A percentile compares a stretch with the other conserved stretches of the same genome.
These are phyloP conservation scores for Trichonephila clavata DNA, from an alignment of 1,140 invertebrate genomes.

Conservation along the genomic window DNA sequence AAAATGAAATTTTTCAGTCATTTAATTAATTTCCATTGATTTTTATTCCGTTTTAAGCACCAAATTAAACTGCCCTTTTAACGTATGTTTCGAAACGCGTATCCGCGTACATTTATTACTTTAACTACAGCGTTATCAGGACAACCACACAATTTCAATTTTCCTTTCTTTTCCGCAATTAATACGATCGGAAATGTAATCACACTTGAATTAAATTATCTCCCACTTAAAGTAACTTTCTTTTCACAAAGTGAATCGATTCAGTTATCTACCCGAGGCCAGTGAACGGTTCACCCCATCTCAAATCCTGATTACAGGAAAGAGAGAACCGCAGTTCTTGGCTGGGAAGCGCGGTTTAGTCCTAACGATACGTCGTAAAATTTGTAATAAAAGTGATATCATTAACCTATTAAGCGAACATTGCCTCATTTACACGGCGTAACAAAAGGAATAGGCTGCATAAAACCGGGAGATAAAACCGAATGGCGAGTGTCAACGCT, in stretches of 20 bases:
- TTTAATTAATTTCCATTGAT: too few species aligned
- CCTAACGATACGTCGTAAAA: constrained; percentile 16
- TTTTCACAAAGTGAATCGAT: neutral
- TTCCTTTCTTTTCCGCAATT: too few species aligned
- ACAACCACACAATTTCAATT: too few species aligned
- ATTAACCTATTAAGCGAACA: constrained; percentile 20
- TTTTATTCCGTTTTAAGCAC: too few species aligned
- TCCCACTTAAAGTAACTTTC: neutral
- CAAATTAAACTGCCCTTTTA: too few species aligned
- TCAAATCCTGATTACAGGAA: constrained; percentile 24
- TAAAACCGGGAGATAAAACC: constrained; percentile 18
- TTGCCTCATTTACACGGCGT: constrained; percentile 33
- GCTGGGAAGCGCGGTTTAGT: neutral
- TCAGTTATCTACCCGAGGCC: neutral
- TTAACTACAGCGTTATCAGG: too few species aligned
- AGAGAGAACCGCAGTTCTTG: neutral
- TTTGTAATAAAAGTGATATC: constrained; percentile 39
- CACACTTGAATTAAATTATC: neutral
- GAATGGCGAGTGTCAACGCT: neutral
- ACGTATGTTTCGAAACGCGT: too few species aligned
- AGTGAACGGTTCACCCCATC: neutral
- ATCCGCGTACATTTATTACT: too few species aligned
- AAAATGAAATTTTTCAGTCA: too few species aligned
- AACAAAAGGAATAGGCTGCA: neutral
- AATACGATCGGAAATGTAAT: neutral